Base-by-base conservation (phyloP, 2,888 invertebrate species). In the Elaeidobius kamerunicus region DNA sequence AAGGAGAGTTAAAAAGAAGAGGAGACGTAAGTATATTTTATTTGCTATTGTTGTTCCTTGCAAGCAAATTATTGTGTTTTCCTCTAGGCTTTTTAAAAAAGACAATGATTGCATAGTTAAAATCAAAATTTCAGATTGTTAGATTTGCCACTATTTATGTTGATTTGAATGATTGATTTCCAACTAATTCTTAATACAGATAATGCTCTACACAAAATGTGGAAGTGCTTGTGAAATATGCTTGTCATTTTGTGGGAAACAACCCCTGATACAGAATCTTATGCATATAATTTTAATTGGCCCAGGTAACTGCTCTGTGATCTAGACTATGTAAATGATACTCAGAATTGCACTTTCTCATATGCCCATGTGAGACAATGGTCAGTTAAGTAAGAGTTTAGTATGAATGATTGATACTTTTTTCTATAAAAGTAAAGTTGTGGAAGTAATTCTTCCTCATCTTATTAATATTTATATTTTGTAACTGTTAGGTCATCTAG, bases 21-120 rank as follows among this genome's bases (percentile, higher is more conserved):
- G 69, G 50, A 68, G 69, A 66, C 62, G 73, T 73, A 65, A 62
- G 65, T 63, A 14, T 18, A 27, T n/a, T 30, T 34, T 18, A 18
- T 34, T 17, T 28, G 32, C n/a, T 36, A 14, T 45, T 18, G 15
- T 35, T 14, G n/a, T 9, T n/a, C 12, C 32, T 32, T 32, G 9
- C 9, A 12, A 23, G 9, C 30, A 30, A 11, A 30, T 7, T 11
- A 11, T 3, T 2, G 18, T 17, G n/a, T 6, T 27, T 27, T 27
- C 12, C 14, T 41, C 15, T 23, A 6, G 9, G 4, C 3, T n/a
- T n/a, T 9, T n/a, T 32, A n/a, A 12, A 6, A 32, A n/a, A 32
- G 5, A 32, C 12, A 32, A 6, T 6, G 23, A 23, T n/a, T n/a
- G n/a, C n/a, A n/a, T n/a, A n/a, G n/a, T n/a, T n/a, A n/a, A n/a